Percentiles rank a stretch among this genome's conserved stretches.
Evolutionary conservation across 2,113 vertebrate genomes (phyloP).

Genomic region (Trichomycterus rosablanca): DNA sequence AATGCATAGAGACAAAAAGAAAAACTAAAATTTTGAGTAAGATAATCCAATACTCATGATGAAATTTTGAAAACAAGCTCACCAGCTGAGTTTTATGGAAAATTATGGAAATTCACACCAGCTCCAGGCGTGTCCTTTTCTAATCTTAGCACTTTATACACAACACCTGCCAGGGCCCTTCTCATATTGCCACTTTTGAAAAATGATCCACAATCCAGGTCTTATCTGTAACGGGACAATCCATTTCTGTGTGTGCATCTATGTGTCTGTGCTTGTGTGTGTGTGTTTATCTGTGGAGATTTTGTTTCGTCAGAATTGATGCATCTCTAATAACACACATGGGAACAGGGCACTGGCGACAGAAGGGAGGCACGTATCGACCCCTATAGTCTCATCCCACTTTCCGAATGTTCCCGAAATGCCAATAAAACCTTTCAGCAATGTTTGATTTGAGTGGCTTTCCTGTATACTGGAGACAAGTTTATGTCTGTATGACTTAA

Average conservation of each 20-base stretch:
- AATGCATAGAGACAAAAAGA: neutral
- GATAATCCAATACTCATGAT: neutral
- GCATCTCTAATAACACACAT: conserved; percentile 46
- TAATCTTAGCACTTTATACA: conserved; percentile 21
- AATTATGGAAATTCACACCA: neutral
- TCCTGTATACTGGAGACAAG: conserved; percentile 34
- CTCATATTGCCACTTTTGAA: neutral
- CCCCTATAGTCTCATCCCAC: conserved; percentile 37
- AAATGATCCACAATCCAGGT: conserved; percentile 23
- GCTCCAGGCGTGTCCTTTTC: conserved; percentile 6
- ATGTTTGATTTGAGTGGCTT: conserved; percentile 44
- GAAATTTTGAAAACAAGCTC: neutral
- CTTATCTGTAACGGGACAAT: no score
- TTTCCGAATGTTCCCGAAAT: conserved; percentile 35
- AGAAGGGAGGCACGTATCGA: conserved; percentile 45
- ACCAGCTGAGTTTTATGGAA: conserved; percentile 2
- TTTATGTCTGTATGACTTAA: conserved; percentile 42
- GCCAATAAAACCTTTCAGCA: conserved; percentile 42
- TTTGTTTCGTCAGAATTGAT: conserved; percentile 46
- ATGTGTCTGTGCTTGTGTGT: conserved; percentile 19
- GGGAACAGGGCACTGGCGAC: conserved; percentile 34
- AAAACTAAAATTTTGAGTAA: neutral
- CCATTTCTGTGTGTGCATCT: no score
- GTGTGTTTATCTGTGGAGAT: conserved; percentile 26
- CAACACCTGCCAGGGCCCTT: conserved; percentile 5